A percentile compares a stretch with the other conserved stretches of the same genome.
Evolutionary conservation across 2,113 vertebrate species (phyloP).

Genomic region (Sarotherodon lohbergeri): DNA sequence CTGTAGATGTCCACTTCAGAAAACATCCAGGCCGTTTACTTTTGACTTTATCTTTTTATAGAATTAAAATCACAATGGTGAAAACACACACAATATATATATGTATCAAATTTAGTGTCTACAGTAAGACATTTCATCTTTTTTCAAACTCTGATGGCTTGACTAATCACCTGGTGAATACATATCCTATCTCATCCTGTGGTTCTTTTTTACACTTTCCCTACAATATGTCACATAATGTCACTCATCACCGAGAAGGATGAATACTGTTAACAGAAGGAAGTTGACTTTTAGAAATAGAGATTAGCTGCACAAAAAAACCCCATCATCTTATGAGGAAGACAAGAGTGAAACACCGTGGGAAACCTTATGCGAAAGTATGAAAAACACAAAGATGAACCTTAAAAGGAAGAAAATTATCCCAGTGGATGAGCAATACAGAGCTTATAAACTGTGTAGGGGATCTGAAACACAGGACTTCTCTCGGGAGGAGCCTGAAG

Average conservation of each 20-base stretch:
- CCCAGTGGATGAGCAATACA: background rate
- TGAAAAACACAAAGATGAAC: background rate
- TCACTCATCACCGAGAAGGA: accelerated
- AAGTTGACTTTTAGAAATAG: background rate
- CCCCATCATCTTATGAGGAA: background rate
- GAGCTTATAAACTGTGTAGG: background rate
- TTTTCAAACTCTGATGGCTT: background rate
- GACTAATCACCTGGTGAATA: background rate
- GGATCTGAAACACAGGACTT: background rate
- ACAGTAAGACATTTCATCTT: background rate
- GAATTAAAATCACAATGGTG: background rate
- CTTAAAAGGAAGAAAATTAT: background rate
- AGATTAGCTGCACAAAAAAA: background rate
- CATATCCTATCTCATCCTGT: accelerated
- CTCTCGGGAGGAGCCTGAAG: accelerated
- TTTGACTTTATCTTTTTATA: background rate
- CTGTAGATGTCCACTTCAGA: background rate
- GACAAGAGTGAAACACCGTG: background rate
- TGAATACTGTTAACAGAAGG: background rate
- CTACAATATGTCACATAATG: background rate
- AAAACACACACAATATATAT: background rate
- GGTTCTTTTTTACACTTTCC: background rate
- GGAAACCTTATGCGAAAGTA: background rate
- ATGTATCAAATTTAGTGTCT: background rate
- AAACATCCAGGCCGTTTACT: background rate